phyloP scores from a whole-genome alignment of 2,797 vertebrate species.

The Merluccius polli region DNA sequence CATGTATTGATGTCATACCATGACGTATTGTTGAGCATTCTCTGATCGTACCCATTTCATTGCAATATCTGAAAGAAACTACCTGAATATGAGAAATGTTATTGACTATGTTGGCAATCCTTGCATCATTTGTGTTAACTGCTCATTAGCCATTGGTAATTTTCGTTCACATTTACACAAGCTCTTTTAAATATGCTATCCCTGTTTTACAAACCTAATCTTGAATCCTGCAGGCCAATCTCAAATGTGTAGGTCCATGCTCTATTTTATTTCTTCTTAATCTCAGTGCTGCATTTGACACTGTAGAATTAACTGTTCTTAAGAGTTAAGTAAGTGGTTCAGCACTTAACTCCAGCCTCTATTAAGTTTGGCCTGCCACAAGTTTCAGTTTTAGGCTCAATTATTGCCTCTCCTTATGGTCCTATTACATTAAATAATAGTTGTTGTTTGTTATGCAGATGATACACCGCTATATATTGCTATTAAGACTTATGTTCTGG shows the following conservation, averaged over 20 bases:
- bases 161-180: not conserved
- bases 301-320: not conserved
- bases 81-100: not conserved
- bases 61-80: not conserved
- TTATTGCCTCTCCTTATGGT: not conserved
- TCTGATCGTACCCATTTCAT: not conserved
- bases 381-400: not conserved
- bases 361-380: not conserved
- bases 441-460: not conserved
- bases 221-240: not conserved
- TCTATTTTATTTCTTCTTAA: not conserved
- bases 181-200: not conserved
- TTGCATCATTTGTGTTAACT: not conserved
- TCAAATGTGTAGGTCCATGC: not conserved
- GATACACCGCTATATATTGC: too few species aligned
- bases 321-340: not conserved
- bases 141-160: not conserved
- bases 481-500: too few species aligned
- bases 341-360: not conserved
- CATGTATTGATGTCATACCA: not conserved
- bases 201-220: not conserved
- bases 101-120: not conserved
- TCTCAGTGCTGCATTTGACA: constrained; percentile 2
- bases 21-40: not conserved
- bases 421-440: not conserved